phyloP scores from a whole-genome alignment of 2,113 vertebrate genomes.

The Xenopus tropicalis region DNA sequence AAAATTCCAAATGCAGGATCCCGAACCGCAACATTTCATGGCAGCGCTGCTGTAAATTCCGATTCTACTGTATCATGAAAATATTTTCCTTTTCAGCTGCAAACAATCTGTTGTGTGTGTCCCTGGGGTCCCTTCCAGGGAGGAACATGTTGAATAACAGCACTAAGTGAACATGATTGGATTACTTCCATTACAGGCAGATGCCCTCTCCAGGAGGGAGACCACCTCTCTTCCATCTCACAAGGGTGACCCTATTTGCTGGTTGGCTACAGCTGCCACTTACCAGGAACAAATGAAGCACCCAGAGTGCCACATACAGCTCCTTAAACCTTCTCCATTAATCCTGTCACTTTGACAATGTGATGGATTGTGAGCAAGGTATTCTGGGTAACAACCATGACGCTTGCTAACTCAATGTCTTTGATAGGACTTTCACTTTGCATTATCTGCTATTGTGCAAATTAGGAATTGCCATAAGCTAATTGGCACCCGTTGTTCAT shows the following conservation, averaged over 20 bases:
- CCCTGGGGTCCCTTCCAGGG: not conserved
- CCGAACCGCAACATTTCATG: not conserved
- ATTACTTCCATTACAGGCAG: not conserved
- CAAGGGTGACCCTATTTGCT: conserved; percentile 1
- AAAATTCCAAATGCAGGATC: not conserved
- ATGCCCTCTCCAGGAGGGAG: conserved; percentile 18
- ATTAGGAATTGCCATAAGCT: too few species aligned
- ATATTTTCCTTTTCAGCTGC: not conserved
- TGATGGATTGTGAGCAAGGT: conserved; percentile 1
- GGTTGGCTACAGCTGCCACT: conserved; percentile 12
- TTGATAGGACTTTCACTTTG: too few species aligned
- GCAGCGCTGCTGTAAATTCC: not conserved
- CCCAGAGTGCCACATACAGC: not conserved
- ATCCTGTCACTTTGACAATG: not conserved
- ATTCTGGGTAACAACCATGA: not conserved
- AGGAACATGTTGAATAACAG: not conserved
- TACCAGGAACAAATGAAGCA: not conserved
- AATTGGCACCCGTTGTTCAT: too few species aligned
- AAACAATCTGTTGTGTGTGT: not conserved
- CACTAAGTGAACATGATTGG: not conserved
- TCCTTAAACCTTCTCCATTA: not conserved
- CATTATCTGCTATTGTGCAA: too few species aligned
- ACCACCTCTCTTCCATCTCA: not conserved
- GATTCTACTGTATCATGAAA: conserved; percentile 1
- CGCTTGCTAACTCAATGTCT: too few species aligned